Conservation (phyloP, 2,888 invertebrate species). For the Acleris literana region DNA sequence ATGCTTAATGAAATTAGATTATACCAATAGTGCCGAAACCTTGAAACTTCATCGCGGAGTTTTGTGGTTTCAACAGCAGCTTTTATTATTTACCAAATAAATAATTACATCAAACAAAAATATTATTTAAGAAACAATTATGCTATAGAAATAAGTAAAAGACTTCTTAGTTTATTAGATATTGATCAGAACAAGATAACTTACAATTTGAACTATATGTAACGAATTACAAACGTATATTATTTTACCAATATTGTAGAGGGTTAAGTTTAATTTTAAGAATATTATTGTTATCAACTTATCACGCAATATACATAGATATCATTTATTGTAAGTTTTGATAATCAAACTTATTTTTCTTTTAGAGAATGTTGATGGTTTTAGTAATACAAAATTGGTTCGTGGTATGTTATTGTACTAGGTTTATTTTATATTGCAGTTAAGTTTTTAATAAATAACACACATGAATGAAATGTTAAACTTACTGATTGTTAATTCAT, state of each 20-base stretch:
- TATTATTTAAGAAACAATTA: no score
- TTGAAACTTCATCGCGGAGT: no score
- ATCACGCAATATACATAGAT: neutral
- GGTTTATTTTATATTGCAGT: constrained; percentile 8
- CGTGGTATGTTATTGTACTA: constrained; percentile 7
- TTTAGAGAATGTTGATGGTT: constrained; percentile 11
- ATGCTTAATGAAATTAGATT: no score
- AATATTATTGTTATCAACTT: constrained; percentile 2
- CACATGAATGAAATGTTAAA: neutral
- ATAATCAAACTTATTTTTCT: constrained; percentile 8
- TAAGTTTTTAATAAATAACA: neutral
- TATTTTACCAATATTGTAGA: neutral
- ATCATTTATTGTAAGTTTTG: constrained; percentile 5
- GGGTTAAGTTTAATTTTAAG: constrained; percentile 16
- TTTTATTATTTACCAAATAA: no score
- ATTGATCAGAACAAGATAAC: constrained; percentile 6
- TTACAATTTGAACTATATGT: constrained; percentile 4
- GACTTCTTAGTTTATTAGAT: neutral
- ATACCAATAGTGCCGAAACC: no score
- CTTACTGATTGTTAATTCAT: constrained; percentile 2
- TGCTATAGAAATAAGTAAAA: no score
- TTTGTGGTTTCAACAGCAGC: no score
- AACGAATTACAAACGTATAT: constrained; percentile 7
- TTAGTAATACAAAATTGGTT: neutral
- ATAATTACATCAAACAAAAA: no score